phyloP scores from a whole-genome alignment of 2,888 invertebrate species.

The Agrotis clavis region DNA sequence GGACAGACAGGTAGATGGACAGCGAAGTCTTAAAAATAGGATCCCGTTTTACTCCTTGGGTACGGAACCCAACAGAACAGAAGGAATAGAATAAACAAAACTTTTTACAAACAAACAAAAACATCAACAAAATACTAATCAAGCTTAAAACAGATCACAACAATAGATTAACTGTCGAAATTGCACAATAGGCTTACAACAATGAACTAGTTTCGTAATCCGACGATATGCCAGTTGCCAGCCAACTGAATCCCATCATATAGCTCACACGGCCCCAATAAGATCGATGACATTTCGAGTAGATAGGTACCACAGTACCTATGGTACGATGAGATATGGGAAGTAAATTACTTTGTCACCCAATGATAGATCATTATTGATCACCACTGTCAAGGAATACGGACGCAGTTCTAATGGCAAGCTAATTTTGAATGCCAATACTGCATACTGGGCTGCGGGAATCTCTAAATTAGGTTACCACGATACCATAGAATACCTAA shows the following conservation, averaged over 20 bases:
- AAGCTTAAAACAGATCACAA: constrained; percentile 20
- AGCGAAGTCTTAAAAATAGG: too few relatives aligned
- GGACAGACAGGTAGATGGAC: too few relatives aligned
- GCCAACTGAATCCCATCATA: constrained; percentile 55
- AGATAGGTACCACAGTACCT: constrained; percentile 16
- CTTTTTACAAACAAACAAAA: constrained; percentile 14
- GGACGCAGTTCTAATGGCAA: constrained; percentile 13
- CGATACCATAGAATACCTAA: too few relatives aligned
- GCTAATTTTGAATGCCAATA: constrained; percentile 9
- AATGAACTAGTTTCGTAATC: constrained; percentile 53
- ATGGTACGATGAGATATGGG: constrained; percentile 37
- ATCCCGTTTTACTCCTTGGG: too few relatives aligned
- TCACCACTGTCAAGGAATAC: constrained; percentile 18
- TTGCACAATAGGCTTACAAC: constrained; percentile 48
- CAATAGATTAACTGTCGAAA: constrained; percentile 42
- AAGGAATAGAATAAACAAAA: too few relatives aligned
- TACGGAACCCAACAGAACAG: too few relatives aligned
- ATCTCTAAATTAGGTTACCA: too few relatives aligned
- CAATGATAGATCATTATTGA: constrained; percentile 54
- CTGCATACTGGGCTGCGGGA: too few relatives aligned
- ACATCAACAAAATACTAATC: neutral
- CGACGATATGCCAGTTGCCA: constrained; percentile 49
- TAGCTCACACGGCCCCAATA: constrained; percentile 39
- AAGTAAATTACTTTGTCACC: constrained; percentile 61
- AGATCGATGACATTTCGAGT: constrained; percentile 50